phyloP scores from a whole-genome alignment of 2,888 invertebrate genomes.

The Rhamnusium bicolor region DNA sequence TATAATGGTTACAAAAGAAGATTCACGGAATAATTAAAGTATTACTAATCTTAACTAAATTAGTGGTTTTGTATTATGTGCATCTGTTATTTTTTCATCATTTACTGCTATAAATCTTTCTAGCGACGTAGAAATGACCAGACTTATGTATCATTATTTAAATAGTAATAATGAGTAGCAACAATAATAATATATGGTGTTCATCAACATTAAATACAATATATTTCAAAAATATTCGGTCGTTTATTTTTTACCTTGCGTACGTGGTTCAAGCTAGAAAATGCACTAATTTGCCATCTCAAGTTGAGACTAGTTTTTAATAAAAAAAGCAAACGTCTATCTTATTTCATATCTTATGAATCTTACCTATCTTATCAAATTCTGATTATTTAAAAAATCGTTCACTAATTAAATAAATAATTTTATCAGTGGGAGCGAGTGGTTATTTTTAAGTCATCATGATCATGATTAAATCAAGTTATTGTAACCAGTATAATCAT shows the following conservation, averaged over 20 bases:
- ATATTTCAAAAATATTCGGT: background rate
- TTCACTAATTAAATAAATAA: no score
- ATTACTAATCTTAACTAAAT: background rate
- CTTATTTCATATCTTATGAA: background rate
- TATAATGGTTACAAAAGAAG: background rate
- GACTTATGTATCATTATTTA: background rate
- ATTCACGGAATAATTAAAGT: background rate
- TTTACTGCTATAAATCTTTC: background rate
- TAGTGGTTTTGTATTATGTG: background rate
- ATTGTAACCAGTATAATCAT: no score
- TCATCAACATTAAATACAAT: background rate
- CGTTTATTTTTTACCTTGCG: background rate
- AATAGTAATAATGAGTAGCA: background rate
- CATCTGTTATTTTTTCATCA: background rate
- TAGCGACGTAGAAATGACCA: background rate
- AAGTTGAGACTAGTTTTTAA: background rate
- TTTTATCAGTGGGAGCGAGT: no score
- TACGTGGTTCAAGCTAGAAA: background rate
- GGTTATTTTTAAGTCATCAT: no score
- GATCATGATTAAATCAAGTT: no score
- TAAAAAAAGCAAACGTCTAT: background rate
- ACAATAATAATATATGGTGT: background rate
- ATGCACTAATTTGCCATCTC: background rate
- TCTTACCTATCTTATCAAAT: background rate
- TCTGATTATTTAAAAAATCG: no score